Base-by-base conservation (phyloP, 2,888 invertebrate genomes). In the Creontiades dilutus region DNA sequence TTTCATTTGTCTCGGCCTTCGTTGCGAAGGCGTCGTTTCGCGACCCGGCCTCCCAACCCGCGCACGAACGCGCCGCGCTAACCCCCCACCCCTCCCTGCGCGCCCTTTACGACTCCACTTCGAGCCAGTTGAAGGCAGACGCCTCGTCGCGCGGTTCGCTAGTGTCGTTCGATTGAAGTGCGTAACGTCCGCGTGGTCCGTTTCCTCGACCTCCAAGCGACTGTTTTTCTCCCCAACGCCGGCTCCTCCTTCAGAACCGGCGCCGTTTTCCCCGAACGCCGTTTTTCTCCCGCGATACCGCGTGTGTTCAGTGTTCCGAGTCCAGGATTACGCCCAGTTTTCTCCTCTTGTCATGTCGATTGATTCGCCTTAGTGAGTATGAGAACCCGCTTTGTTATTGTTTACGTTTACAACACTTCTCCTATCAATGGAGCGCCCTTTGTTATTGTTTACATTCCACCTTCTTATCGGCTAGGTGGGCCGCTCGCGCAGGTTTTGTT, bases 331-430 rank as follows among this genome's bases (percentile, higher is more conserved):
- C 68, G 23, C 68, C 37, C 37, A 37, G 12, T 19, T 12, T 23
- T 68, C 23, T 23, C 68, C 68, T 9, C 68, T 68, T 68, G 68
- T 3, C 68, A 68, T 68, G 68, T 68, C 68, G 68, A 68, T 68
- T 68, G 68, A 68, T 68, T 68, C 68, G 19, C 68, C 68, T 23
- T 68, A 68, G 68, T 68, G 23, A 68, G 68, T 68, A 68, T 19
- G 57, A 16, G 57, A 16, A n/a, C 57, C 52, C 16, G 14, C 52
- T 57, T n/a, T 57, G 57, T 57, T 57, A 57, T 57, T 57, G 57
- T 57, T 57, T 57, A 57, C n/a, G 5, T n/a, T 57, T 16, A 16
- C 57, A 57, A n/a, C n/a, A 0, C 57, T 57, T 57, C 16, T n/a
- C 57, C 14, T 16, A 16, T 16, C n/a, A 16, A 11, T 52, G n/a